Evolutionary conservation across 2,888 invertebrate species (phyloP).

Genomic region (Notocelia uddmanniana): DNA sequence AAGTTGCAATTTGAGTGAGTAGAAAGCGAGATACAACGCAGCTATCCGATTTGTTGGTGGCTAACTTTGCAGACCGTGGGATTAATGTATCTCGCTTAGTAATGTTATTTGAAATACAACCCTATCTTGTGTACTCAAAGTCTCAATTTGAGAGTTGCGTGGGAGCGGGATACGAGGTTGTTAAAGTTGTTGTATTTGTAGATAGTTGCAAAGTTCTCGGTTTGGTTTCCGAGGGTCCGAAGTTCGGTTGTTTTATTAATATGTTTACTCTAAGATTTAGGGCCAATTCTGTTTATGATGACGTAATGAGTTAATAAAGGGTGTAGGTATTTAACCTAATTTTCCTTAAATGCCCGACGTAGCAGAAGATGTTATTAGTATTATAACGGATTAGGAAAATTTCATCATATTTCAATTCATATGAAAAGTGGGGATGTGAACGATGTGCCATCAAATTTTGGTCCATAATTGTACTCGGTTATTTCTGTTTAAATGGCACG

Average conservation of each 20-base stretch:
- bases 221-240: constrained; percentile 23
- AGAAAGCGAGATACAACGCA: neutral
- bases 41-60: neutral
- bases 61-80: neutral
- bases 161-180: neutral
- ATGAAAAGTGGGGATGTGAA: too few relatives aligned
- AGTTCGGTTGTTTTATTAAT: constrained; percentile 44
- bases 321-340: constrained; percentile 10
- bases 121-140: neutral
- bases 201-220: constrained; percentile 38
- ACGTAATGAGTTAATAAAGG: constrained; percentile 25
- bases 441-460: too few relatives aligned
- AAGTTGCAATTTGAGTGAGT: neutral
- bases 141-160: neutral
- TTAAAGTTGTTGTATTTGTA: constrained; percentile 36
- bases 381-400: neutral
- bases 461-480: too few relatives aligned
- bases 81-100: neutral
- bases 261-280: constrained; percentile 40
- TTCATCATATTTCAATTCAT: too few relatives aligned
- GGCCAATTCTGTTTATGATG: constrained; percentile 28
- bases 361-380: too few relatives aligned
- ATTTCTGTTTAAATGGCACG: too few relatives aligned
- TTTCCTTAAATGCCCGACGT: neutral
- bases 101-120: neutral